Conservation (phyloP, 2,797 vertebrate species). For the Malacoctenus gilli region DNA sequence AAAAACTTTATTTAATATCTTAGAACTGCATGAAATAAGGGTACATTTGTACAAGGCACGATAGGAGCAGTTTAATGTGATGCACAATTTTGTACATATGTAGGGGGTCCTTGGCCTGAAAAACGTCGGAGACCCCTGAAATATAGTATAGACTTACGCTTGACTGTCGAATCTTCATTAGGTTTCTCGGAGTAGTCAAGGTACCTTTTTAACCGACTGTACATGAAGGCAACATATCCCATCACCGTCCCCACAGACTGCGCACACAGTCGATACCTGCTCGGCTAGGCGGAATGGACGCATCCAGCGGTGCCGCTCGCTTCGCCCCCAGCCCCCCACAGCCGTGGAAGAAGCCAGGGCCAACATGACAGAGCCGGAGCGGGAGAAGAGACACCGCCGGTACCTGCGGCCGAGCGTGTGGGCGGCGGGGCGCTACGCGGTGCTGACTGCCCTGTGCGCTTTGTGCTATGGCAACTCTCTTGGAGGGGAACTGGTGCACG, state of each 20-base stretch:
- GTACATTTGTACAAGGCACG: too few species aligned
- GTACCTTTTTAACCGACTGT: too few species aligned
- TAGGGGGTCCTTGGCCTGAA: too few species aligned
- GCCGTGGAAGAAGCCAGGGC: constrained; percentile 61
- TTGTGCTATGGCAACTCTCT: constrained; percentile 90
- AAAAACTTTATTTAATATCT: too few species aligned
- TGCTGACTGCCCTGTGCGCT: constrained; percentile 80
- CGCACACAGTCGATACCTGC: constrained; percentile 41
- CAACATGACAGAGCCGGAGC: constrained; percentile 76
- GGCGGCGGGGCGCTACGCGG: constrained; percentile 66
- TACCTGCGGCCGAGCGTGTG: constrained; percentile 45
- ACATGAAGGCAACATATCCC: too few species aligned
- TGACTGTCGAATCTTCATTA: too few species aligned
- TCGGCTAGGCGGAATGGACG: constrained; percentile 53
- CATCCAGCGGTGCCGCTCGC: constrained; percentile 9
- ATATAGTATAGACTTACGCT: too few species aligned
- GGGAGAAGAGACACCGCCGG: constrained; percentile 50
- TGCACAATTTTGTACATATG: too few species aligned
- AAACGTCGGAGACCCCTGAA: too few species aligned
- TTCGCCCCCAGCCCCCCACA: constrained; percentile 28
- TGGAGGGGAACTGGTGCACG: constrained; percentile 93
- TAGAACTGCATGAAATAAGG: too few species aligned
- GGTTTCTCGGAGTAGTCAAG: too few species aligned
- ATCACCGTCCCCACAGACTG: constrained; percentile 17
- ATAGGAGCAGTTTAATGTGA: too few species aligned